These are phyloP conservation scores for Ahaetulla prasina DNA, from an alignment of 2,113 vertebrate genomes.

Conservation along the genomic window DNA sequence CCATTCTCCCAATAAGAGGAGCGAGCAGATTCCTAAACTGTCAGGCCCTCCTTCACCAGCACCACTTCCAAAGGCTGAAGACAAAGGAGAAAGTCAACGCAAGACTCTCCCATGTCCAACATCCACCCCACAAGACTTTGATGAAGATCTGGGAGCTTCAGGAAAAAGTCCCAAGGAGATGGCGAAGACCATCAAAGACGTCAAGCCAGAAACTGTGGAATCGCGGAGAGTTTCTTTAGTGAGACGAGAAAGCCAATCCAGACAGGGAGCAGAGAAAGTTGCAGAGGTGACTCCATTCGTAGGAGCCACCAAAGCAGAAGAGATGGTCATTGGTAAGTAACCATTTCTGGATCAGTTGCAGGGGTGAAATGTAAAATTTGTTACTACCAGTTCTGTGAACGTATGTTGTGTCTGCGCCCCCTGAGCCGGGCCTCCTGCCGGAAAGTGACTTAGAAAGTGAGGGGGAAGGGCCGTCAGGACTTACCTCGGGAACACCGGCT, in stretches of 20 bases:
- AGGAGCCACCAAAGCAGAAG: constrained; percentile 22
- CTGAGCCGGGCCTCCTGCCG: too few species aligned
- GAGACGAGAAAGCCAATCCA: neutral
- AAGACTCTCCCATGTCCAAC: neutral
- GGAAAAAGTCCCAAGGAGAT: constrained; percentile 28
- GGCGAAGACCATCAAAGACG: constrained; percentile 7
- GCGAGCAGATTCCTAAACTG: constrained; percentile 8
- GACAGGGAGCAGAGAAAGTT: neutral
- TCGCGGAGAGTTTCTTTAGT: neutral
- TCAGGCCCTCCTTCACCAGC: neutral
- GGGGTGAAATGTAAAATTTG: too few species aligned
- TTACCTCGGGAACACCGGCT: too few species aligned
- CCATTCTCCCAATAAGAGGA: constrained; percentile 15
- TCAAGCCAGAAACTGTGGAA: neutral
- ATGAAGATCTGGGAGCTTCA: neutral
- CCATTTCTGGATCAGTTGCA: neutral
- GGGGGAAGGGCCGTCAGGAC: too few species aligned
- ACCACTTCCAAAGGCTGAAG: constrained; percentile 24
- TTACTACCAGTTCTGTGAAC: too few species aligned
- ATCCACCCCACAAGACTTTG: constrained; percentile 8
- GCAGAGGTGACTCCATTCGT: accelerated
- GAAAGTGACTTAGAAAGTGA: too few species aligned
- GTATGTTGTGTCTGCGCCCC: too few species aligned
- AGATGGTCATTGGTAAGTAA: constrained; percentile 42
- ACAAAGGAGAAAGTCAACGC: constrained; percentile 18